These are phyloP conservation scores for Lepidostoma basale DNA, from an alignment of 1,140 invertebrate species.

Conservation along the genomic window DNA sequence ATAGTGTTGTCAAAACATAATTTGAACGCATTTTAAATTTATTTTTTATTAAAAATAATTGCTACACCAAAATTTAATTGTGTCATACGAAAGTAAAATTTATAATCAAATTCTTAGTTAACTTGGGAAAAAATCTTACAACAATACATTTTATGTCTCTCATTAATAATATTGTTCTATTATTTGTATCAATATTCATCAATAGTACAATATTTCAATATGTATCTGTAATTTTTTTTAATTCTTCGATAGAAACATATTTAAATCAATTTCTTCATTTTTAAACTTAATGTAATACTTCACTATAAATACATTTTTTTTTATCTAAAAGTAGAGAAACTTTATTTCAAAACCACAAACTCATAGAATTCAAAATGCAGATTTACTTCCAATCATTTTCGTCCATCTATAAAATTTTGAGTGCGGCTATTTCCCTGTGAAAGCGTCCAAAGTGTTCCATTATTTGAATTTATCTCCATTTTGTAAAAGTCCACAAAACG, in stretches of 20 bases:
- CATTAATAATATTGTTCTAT: neutral
- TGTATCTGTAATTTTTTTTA: neutral
- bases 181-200: neutral
- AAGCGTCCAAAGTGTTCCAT: neutral
- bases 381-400: neutral
- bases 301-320: too few relatives aligned
- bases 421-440: neutral
- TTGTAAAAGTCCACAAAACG: neutral
- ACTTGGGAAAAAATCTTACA: too few relatives aligned
- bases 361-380: neutral
- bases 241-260: neutral
- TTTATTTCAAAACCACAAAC: neutral
- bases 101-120: too few relatives aligned
- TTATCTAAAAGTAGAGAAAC: too few relatives aligned
- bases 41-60: too few relatives aligned
- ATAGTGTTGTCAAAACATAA: too few relatives aligned
- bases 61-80: too few relatives aligned
- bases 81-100: too few relatives aligned
- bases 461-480: constrained; percentile 9
- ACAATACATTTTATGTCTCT: too few relatives aligned
- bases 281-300: too few relatives aligned
- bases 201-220: neutral
- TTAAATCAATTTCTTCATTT: neutral
- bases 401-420: neutral
- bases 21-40: too few relatives aligned